Conservation (phyloP, 2,113 vertebrate genomes). For the Suncus etruscus region DNA sequence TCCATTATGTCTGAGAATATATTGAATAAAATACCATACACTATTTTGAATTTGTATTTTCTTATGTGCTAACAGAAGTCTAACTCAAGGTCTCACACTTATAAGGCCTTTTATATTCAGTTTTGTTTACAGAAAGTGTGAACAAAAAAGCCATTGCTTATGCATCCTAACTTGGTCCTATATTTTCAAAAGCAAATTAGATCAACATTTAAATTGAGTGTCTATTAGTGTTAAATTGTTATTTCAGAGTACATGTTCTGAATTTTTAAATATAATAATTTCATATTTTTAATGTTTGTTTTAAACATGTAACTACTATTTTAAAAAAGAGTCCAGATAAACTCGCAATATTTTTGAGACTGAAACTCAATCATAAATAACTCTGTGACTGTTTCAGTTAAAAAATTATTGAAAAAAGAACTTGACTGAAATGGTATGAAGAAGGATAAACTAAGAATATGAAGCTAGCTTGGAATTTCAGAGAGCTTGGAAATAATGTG, state of each 20-base stretch:
- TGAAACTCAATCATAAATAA: too few species aligned
- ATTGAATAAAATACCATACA: neutral
- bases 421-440: neutral
- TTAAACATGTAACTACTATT: neutral
- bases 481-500: neutral
- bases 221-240: constrained; percentile 2
- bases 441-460: neutral
- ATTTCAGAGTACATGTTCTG: neutral
- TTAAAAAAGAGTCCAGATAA: neutral
- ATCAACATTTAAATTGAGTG: neutral
- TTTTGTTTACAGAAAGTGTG: constrained; percentile 36
- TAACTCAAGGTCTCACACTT: too few species aligned
- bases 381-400: too few species aligned
- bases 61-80: neutral
- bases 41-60: neutral
- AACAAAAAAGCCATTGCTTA: neutral
- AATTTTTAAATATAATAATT: neutral
- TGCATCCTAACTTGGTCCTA: neutral
- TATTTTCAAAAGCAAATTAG: neutral
- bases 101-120: neutral
- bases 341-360: neutral
- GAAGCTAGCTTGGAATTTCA: neutral
- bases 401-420: neutral
- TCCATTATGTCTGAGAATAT: neutral
- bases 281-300: neutral